A percentile compares a stretch with the other conserved stretches of the same genome.
Conservation (phyloP, 2,888 invertebrate species). For the Brenthis ino region DNA sequence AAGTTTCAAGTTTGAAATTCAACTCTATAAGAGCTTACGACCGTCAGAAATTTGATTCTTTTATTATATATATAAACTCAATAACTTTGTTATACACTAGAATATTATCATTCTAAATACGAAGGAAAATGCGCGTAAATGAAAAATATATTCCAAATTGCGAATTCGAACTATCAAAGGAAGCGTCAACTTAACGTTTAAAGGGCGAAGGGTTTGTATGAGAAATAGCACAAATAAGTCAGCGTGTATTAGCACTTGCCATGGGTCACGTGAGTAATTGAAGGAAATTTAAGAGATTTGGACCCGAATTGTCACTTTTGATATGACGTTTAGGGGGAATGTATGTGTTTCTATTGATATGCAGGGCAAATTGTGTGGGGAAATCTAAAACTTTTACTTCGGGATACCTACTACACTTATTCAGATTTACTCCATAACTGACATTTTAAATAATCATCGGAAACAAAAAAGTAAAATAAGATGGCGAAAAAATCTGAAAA, state of each 20-base stretch:
- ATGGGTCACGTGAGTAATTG: conserved; percentile 74
- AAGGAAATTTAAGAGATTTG: conserved; percentile 65
- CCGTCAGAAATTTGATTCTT: too few species aligned
- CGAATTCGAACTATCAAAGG: conserved; percentile 33
- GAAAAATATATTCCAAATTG: background rate
- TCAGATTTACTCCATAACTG: too few species aligned
- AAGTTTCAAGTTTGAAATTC: too few species aligned
- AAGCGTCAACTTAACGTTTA: conserved; percentile 38
- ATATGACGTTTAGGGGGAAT: conserved; percentile 8
- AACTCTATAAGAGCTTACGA: too few species aligned
- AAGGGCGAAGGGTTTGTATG: conserved; percentile 59
- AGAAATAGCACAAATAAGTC: conserved; percentile 75
- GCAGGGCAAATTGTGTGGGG: background rate
- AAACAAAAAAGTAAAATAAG: too few species aligned
- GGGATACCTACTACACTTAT: too few species aligned
- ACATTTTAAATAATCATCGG: too few species aligned
- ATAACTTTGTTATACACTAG: too few species aligned
- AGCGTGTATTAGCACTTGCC: conserved; percentile 70
- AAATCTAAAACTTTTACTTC: background rate
- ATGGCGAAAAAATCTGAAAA: too few species aligned
- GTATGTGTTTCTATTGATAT: conserved; percentile 3
- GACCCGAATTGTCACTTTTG: conserved; percentile 38
- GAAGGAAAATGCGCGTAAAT: too few species aligned
- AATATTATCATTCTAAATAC: too few species aligned
- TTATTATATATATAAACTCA: too few species aligned